Evolutionary conservation across 2,113 vertebrate genomes (phyloP), one percentile per base, ranked within the genome.

Genomic region (Sinocyclocheilus anshuiensis): DNA sequence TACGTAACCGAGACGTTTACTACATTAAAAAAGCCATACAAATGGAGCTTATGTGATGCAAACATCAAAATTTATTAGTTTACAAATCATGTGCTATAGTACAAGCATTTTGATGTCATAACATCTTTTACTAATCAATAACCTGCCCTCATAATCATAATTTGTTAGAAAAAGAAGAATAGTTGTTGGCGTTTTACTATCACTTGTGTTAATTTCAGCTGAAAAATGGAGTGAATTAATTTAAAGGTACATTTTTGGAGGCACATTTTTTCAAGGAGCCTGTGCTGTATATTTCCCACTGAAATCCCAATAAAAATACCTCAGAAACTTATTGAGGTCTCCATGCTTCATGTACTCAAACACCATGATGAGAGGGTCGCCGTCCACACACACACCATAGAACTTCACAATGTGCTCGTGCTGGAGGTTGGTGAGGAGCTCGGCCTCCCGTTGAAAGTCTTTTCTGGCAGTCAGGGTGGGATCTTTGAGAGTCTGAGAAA

Each of bases 301-400:
- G n/a, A 76, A 59, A 59, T 22, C 57, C 0, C 57, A 59, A 42
- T 39, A 36, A 36, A 59, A 61, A 61, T 59, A 99, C 98, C 98
- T 97, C 88, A 99, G 95, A 93, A 99, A 99, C 88, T 99, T 99
- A 91, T 99, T 99, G 88, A 99, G 96, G 92, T 99, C 98, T 3
- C 98, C 98, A 0, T 99, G 97, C 91, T 98, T 98, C 98, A 99
- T 99, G 94, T 99, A 99, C 89, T 99, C 98, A 0, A 99, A 99
- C 88, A 99, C 97, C 97, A 99, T 99, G 93, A 99, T 99, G 91
- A 99, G 97, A 0, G 97, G 98, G 86, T 99, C 98, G 0, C 97
- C 98, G 0, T 99, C 98, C 0, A 98, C 98, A 5, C 98, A 99
- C 77, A 99, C 98, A 0, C 98, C 98, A 0, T 98, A 98, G 89